A percentile compares a stretch with the other conserved stretches of the same genome.
phyloP scores from a whole-genome alignment of 2,797 vertebrate genomes.

The Melanotaenia nigrans region DNA sequence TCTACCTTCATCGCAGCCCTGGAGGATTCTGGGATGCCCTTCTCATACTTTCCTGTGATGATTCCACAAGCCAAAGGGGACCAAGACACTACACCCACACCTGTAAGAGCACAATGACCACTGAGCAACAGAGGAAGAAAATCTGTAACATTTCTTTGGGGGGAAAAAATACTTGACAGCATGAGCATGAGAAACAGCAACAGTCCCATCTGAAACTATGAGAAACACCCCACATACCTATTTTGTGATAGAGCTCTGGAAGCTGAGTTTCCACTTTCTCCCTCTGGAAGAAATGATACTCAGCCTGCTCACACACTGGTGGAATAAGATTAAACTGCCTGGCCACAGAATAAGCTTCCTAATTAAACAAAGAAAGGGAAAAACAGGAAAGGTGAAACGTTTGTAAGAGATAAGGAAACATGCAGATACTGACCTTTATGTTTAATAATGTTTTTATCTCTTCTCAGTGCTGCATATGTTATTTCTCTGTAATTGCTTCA shows the following conservation, averaged over 20 bases:
- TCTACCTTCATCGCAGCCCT: slow-evolving; percentile 95
- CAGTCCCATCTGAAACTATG: background rate
- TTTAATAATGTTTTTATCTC: slow-evolving; percentile 10
- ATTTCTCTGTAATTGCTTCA: slow-evolving; percentile 3
- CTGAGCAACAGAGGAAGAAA: slow-evolving; percentile 11
- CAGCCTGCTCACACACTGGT: slow-evolving; percentile 96
- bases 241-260: slow-evolving; percentile 97
- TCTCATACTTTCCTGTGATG: slow-evolving; percentile 98
- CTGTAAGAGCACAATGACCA: slow-evolving; percentile 70
- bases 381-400: slow-evolving; percentile 14
- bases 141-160: background rate
- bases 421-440: slow-evolving; percentile 21
- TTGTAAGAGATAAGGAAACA: slow-evolving; percentile 14
- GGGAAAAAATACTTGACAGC: background rate
- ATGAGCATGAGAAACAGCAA: background rate
- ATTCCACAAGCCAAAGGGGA: slow-evolving; percentile 97
- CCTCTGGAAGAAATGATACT: slow-evolving; percentile 98
- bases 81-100: slow-evolving; percentile 99
- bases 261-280: slow-evolving; percentile 98
- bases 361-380: slow-evolving; percentile 32
- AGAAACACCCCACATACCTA: slow-evolving; percentile 80
- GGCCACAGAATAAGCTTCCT: slow-evolving; percentile 98
- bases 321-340: slow-evolving; percentile 98
- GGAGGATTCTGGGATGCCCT: slow-evolving; percentile 93
- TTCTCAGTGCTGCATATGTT: background rate